These are phyloP conservation scores for Clarias batrachus DNA, from an alignment of 2,113 vertebrate species.

Conservation along the genomic window DNA sequence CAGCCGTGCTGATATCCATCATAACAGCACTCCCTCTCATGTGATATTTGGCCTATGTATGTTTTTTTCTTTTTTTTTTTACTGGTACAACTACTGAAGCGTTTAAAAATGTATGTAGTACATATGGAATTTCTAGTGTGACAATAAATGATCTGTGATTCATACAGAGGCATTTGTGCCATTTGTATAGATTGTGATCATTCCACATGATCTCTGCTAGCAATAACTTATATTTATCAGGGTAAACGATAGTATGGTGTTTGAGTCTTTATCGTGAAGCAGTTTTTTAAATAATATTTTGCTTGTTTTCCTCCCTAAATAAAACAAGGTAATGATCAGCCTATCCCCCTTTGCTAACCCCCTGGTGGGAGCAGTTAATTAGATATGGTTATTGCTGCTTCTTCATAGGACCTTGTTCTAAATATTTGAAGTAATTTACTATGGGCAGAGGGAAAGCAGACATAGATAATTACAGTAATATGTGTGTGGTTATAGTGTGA, in stretches of 20 bases:
- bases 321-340: background rate
- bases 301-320: background rate
- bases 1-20: too few relatives aligned
- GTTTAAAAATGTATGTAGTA: background rate
- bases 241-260: background rate
- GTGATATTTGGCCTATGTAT: too few relatives aligned
- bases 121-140: background rate
- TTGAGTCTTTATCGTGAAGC: background rate
- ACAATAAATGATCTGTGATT: background rate
- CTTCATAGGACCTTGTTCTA: conserved; percentile 15
- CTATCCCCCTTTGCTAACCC: background rate
- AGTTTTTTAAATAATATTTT: background rate
- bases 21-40: too few relatives aligned
- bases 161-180: background rate
- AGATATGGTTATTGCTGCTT: conserved; percentile 13
- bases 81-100: background rate
- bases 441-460: background rate
- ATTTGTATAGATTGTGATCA: background rate
- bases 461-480: conserved; percentile 4
- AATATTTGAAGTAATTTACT: conserved; percentile 23
- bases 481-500: background rate
- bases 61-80: background rate
- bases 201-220: background rate
- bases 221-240: background rate
- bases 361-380: conserved; percentile 4